These are phyloP conservation scores for Lepus townsendii DNA, from an alignment of 2,797 vertebrate genomes.

Conservation along the genomic window DNA sequence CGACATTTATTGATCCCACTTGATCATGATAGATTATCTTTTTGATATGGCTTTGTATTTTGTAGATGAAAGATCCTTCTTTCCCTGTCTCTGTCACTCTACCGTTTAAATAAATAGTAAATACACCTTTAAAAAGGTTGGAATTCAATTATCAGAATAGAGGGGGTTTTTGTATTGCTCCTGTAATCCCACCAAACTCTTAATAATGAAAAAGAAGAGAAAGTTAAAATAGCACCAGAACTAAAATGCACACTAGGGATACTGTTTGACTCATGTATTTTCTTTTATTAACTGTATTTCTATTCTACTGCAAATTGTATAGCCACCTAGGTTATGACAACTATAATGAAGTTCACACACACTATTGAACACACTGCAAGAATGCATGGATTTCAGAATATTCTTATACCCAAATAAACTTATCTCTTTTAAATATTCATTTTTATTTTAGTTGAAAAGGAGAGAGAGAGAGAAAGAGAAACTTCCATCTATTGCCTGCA, in stretches of 20 bases:
- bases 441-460: no score
- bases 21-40: no score
- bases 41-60: no score
- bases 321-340: neutral
- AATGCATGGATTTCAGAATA: no score
- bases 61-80: no score
- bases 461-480: no score
- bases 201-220: neutral
- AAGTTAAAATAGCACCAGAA: constrained; percentile 1
- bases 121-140: neutral
- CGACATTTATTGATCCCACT: no score
- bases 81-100: no score
- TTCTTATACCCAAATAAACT: no score
- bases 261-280: neutral
- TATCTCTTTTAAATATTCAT: no score
- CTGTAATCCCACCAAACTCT: neutral
- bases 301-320: neutral
- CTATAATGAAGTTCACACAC: neutral
- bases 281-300: neutral
- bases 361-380: neutral
- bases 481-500: no score
- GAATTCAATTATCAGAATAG: neutral
- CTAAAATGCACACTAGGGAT: neutral
- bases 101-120: no score
- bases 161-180: neutral